Conservation (phyloP, 2,113 vertebrate species). For the Promerops cafer region DNA sequence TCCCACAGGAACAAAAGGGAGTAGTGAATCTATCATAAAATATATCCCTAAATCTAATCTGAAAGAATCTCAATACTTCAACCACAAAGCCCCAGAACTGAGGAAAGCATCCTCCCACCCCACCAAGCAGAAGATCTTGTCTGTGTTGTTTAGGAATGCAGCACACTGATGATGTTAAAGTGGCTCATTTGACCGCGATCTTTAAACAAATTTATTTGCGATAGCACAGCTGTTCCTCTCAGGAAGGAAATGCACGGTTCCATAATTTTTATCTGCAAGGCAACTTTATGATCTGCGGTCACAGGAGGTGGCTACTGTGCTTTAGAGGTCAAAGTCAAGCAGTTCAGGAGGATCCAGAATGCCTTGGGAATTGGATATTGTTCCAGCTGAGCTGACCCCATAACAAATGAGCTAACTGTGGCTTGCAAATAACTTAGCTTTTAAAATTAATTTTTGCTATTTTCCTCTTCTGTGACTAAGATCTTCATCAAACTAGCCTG, state of each 20-base stretch:
- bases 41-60: constrained; percentile 32
- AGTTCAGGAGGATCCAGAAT: neutral
- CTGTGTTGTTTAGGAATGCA: constrained; percentile 8
- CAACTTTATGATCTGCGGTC: constrained; percentile 47
- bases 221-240: constrained; percentile 25
- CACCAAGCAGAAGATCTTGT: neutral
- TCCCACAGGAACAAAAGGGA: constrained; percentile 15
- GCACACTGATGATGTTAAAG: neutral
- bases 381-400: neutral
- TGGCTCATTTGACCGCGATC: constrained; percentile 25
- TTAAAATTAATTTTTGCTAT: neutral
- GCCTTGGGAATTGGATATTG: neutral
- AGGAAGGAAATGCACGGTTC: neutral
- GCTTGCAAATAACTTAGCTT: neutral
- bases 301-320: constrained; percentile 39
- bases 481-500: neutral
- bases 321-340: constrained; percentile 14
- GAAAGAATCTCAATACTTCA: neutral
- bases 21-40: neutral
- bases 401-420: neutral
- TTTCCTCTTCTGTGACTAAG: neutral
- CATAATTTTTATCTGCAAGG: constrained; percentile 47
- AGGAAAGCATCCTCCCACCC: neutral
- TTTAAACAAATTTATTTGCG: constrained; percentile 35
- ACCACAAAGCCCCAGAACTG: neutral